Evolutionary conservation across 2,888 invertebrate genomes (phyloP), one percentile per base, ranked within the genome.

Genomic region (Eupithecia centaureata): DNA sequence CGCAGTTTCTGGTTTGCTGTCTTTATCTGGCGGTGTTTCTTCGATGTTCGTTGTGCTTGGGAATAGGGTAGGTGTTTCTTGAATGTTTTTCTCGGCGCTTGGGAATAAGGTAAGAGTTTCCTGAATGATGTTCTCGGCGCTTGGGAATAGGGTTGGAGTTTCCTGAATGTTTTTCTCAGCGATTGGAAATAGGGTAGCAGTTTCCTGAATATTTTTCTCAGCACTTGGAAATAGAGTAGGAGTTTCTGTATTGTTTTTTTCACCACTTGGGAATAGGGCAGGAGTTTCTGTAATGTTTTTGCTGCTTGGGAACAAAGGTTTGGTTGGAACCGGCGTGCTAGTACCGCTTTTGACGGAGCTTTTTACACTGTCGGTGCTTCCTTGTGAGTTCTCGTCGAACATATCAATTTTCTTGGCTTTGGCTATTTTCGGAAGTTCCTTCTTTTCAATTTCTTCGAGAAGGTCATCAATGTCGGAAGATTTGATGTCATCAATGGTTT

Each of bases 361-460:
- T 30, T 71, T 82, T 3, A 69, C 72, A 77, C 85, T 87, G 15
- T 51, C 70, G 0, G 75, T 73, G 68, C 76, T 84, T 0, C 80
- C 79, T 65, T 80, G 81, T 0, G 70, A 69, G 25, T 74, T 73
- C 68, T 80, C 80, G 61, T 82, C 82, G 2, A 83, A 80, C 38
- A 80, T 80, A 33, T 88, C 88, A 8, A 77, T 70, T 72, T 81
- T 85, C 66, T 81, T 87, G 15, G 73, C 73, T 70, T 84, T 88
- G 0, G 81, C 15, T 5, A 71, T 74, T 81, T 89, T 91, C 0
- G 89, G 88, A 1, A 92, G 75, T 75, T 91, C 93, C 59, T 84
- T 91, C 73, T 88, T 90, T 71, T 92, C 92, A 15, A 92, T 92
- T 78, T 91, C 90, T 72, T 90, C 84, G 65, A 93, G 73, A 27